Conservation (phyloP, 2,888 invertebrate species). For the Cecidostiba fungosa region DNA sequence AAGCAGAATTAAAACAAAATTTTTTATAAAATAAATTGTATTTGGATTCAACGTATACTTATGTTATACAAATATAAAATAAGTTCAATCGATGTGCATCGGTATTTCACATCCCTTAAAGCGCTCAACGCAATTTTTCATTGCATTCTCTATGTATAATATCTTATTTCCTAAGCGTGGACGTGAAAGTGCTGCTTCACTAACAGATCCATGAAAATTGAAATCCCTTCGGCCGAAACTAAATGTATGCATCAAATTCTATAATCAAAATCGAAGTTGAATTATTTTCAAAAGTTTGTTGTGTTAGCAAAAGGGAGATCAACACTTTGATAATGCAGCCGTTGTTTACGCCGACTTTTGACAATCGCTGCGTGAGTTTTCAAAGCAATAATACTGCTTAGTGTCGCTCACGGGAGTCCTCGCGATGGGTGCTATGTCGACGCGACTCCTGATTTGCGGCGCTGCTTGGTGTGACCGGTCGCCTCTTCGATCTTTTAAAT, state of each 20-base stretch:
- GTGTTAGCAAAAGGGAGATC: not conserved
- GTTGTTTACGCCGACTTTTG: not conserved
- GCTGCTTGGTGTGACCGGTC: slow-evolving; percentile 82
- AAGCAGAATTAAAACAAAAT: slow-evolving; percentile 33
- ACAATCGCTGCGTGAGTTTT: not conserved
- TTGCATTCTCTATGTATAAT: slow-evolving; percentile 13
- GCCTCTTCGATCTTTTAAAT: slow-evolving; percentile 89
- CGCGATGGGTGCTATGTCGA: slow-evolving; percentile 84
- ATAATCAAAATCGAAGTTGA: not conserved
- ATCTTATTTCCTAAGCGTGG: not conserved
- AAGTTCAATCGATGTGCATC: slow-evolving; percentile 19
- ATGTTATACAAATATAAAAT: not conserved
- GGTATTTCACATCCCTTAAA: slow-evolving; percentile 49
- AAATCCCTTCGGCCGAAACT: not conserved
- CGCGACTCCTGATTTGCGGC: slow-evolving; percentile 81
- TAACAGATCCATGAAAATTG: not conserved
- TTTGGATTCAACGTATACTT: slow-evolving; percentile 33
- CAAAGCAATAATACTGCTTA: slow-evolving; percentile 62
- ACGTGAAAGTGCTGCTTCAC: not conserved
- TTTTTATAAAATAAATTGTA: slow-evolving; percentile 52
- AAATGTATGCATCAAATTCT: not conserved
- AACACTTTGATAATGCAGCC: not conserved
- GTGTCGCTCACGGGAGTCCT: slow-evolving; percentile 86
- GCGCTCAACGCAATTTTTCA: slow-evolving; percentile 51
- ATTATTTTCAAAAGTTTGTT: too few species aligned